Evolutionary conservation across 2,888 invertebrate genomes (phyloP), one percentile per base, ranked within the genome.

Genomic region (Brachyopa scutellaris): DNA sequence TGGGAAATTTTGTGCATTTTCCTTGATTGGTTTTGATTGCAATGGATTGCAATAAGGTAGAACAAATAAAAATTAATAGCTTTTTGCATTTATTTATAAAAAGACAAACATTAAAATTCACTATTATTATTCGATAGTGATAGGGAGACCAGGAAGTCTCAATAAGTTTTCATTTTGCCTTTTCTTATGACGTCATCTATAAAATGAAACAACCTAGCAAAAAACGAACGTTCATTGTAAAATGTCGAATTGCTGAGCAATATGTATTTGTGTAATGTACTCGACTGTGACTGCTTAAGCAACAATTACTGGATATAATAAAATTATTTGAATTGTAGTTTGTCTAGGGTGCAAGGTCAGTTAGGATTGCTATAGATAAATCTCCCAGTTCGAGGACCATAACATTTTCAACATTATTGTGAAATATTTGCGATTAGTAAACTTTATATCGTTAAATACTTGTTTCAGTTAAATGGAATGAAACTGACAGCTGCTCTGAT

Each of bases 141-240:
- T 8, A 61, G 49, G 45, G 47, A 36, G 42, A 66, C 33, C 40
- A 80, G 80, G 80, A 80, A 80, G 76, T 74, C 80, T 69, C 69
- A 64, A 76, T 76, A 80, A 76, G 74, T 80, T 80, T 80, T 76
- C 29, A 57, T 62, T 57, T 49, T 69, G 76, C 57, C 55, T 69
- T 79, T 73, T 78, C 51, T 80, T 69, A 80, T 80, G 80, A 80
- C 80, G 80, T 80, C 80, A 80, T 76, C 80, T 80, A 53, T 45
- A 80, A 80, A 76, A 76, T 62, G 42, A 57, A 59, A 55, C 29
- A 61, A 59, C 61, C 21, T 26, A 49, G 29, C 23, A 29, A n/a
- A 55, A n/a, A 67, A 26, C 47, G 31, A 42, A 23, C 59, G 13
- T 47, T 19, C 33, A 62, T 9, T 17, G 40, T 7, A 57, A 15